Conservation (phyloP, 2,888 invertebrate genomes). For the Priocnemis perturbator region DNA sequence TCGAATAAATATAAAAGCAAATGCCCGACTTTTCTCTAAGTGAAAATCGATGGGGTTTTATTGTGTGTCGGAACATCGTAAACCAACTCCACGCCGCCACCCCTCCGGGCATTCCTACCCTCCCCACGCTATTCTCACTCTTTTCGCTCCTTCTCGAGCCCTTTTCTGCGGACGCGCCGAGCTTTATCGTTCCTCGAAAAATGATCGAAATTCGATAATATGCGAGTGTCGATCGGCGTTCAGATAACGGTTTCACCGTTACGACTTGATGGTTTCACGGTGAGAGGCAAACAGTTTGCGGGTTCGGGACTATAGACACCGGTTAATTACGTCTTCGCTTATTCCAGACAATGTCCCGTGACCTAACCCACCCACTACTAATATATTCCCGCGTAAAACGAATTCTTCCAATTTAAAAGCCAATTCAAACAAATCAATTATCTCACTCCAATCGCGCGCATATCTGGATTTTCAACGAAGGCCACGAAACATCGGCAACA, state of each 20-base stretch:
- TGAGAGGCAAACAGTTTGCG: too few species aligned
- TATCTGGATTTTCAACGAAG: too few species aligned
- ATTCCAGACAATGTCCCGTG: too few species aligned
- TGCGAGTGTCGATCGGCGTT: conserved; percentile 17
- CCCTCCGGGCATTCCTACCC: neutral
- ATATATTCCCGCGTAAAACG: too few species aligned
- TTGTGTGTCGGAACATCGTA: conserved; percentile 46
- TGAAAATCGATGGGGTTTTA: conserved; percentile 64
- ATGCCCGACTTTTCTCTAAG: conserved; percentile 62
- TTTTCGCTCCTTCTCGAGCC: neutral
- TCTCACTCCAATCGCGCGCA: too few species aligned
- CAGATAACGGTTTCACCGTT: conserved; percentile 1
- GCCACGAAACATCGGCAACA: too few species aligned
- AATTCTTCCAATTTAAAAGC: too few species aligned
- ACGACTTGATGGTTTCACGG: too few species aligned
- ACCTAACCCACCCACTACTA: too few species aligned
- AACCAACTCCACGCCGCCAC: conserved; percentile 6
- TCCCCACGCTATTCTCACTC: neutral
- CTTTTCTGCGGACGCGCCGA: conserved; percentile 10
- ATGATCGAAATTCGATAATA: conserved; percentile 28
- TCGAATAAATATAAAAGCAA: conserved; percentile 64
- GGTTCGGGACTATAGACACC: too few species aligned
- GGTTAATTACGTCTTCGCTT: too few species aligned
- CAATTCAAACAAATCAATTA: too few species aligned
- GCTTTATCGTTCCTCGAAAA: conserved; percentile 7